A percentile compares a stretch with the other conserved stretches of the same genome.
These are phyloP conservation scores for Acrocephalus scirpaceus DNA, from an alignment of 2,797 vertebrate genomes.

Conservation along the genomic window DNA sequence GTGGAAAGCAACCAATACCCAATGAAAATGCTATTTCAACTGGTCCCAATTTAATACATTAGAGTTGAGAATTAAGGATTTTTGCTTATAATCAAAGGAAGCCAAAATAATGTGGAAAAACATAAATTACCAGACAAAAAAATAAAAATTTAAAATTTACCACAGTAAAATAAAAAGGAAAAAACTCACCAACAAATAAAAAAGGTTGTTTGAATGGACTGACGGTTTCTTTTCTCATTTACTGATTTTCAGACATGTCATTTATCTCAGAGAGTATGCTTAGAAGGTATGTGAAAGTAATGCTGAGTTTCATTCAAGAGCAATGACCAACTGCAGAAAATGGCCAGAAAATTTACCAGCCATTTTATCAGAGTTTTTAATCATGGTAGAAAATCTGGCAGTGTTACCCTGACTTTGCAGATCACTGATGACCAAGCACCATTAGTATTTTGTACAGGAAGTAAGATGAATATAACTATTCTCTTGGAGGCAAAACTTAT, in stretches of 20 bases:
- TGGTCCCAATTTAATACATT: neutral
- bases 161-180: neutral
- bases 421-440: neutral
- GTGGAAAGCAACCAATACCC: neutral
- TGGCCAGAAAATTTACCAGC: neutral
- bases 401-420: neutral
- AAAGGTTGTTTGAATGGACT: neutral
- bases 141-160: neutral
- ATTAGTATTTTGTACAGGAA: neutral
- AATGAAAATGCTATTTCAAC: neutral
- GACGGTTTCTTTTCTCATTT: neutral
- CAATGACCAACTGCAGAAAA: neutral
- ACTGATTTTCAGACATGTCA: neutral
- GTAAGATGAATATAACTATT: neutral
- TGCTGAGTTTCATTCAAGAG: neutral
- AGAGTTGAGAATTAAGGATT: neutral
- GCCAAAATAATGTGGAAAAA: neutral
- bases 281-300: neutral
- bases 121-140: neutral
- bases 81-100: neutral
- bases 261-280: neutral
- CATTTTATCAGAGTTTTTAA: neutral
- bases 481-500: neutral
- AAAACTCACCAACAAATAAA: neutral
- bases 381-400: neutral